Evolutionary conservation across 1,140 invertebrate species (phyloP).

Genomic region (Drosophila asahinai): DNA sequence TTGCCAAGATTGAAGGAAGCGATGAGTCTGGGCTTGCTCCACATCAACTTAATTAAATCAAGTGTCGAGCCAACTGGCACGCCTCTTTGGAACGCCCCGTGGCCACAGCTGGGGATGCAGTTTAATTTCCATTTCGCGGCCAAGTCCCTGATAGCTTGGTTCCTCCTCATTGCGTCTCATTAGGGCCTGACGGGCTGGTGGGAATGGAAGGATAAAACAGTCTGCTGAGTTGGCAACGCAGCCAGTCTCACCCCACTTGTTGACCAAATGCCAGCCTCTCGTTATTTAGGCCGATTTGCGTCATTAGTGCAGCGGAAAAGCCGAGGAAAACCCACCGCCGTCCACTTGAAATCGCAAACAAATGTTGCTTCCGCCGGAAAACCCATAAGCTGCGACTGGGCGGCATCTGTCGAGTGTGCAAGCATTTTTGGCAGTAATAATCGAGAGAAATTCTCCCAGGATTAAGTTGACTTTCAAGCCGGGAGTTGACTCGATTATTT

Average conservation of each 20-base stretch:
- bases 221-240: conserved; percentile 60
- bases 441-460: conserved; percentile 1
- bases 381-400: conserved; percentile 7
- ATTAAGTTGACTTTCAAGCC: conserved; percentile 6
- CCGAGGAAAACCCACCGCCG: conserved; percentile 5
- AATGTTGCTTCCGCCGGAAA: conserved; percentile 30
- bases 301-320: conserved; percentile 66
- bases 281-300: conserved; percentile 76
- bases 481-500: not conserved
- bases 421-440: conserved; percentile 36
- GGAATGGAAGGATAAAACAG: conserved; percentile 39
- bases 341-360: conserved; percentile 26
- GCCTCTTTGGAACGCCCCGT: conserved; percentile 46
- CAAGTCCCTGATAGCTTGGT: conserved; percentile 36
- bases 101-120: conserved; percentile 46
- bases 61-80: conserved; percentile 37
- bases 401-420: conserved; percentile 52
- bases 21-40: not conserved
- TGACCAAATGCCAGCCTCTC: conserved; percentile 73
- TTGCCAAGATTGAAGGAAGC: not conserved
- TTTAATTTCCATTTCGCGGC: conserved; percentile 73
- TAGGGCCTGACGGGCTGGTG: conserved; percentile 30
- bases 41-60: conserved; percentile 70
- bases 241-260: conserved; percentile 42
- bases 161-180: conserved; percentile 65